phyloP scores from a whole-genome alignment of 2,888 invertebrate genomes.

The Latrodectus elegans region DNA sequence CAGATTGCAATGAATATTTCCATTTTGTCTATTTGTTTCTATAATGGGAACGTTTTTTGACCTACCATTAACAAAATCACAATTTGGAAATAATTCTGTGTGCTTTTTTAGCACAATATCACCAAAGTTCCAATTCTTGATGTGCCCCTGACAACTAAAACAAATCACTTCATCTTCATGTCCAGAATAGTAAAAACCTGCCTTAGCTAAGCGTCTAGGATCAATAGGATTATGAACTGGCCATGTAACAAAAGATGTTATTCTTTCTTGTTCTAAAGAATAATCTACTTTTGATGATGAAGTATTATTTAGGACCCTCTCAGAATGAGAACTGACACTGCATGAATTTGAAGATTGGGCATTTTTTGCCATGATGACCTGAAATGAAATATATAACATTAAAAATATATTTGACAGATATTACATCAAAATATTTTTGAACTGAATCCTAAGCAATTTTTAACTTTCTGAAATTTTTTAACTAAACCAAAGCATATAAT shows the following conservation, averaged over 20 bases:
- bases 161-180: slow-evolving; percentile 86
- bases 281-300: slow-evolving; percentile 5
- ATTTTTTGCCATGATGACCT: background rate
- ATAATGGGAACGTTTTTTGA: slow-evolving; percentile 50
- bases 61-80: slow-evolving; percentile 69
- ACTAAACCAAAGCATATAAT: too few species aligned
- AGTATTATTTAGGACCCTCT: background rate
- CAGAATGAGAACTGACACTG: background rate
- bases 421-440: too few species aligned
- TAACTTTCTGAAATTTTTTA: too few species aligned
- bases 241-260: slow-evolving; percentile 72
- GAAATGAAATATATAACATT: background rate
- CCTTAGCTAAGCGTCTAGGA: slow-evolving; percentile 82
- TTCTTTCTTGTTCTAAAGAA: slow-evolving; percentile 41
- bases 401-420: background rate
- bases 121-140: slow-evolving; percentile 87
- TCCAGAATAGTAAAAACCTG: slow-evolving; percentile 88
- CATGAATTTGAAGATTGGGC: background rate
- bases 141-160: slow-evolving; percentile 86
- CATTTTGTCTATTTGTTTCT: slow-evolving; percentile 4
- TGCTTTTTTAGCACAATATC: slow-evolving; percentile 81
- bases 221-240: slow-evolving; percentile 77
- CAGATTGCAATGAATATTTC: background rate
- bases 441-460: too few species aligned
- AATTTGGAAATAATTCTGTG: slow-evolving; percentile 67